A percentile compares a stretch with the other conserved stretches of the same genome.
Evolutionary conservation across 2,797 vertebrate species (phyloP).

Genomic region (Lepilemur septentrionalis): DNA sequence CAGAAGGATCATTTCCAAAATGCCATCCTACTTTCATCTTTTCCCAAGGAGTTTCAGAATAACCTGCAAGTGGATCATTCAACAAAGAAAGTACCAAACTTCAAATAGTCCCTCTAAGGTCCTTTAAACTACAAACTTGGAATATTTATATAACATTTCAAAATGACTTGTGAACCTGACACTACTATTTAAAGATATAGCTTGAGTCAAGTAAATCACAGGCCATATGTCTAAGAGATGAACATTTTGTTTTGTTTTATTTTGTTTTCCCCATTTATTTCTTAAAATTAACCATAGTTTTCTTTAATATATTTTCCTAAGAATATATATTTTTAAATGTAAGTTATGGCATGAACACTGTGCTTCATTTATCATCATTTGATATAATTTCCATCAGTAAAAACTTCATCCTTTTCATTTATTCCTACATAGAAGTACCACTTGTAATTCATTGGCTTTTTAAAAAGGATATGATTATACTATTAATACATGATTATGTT

Average conservation of each 20-base stretch:
- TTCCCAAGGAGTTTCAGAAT: constrained; percentile 37
- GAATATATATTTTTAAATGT: neutral
- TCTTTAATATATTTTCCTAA: neutral
- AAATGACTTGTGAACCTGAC: constrained; percentile 41
- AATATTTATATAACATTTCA: constrained; percentile 67
- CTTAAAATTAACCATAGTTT: neutral
- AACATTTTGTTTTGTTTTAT: neutral
- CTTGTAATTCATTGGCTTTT: neutral
- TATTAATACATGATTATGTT: neutral
- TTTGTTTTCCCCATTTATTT: neutral
- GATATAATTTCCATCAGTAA: neutral
- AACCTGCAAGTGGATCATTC: constrained; percentile 29
- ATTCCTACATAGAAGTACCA: neutral
- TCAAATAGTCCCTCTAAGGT: constrained; percentile 38
- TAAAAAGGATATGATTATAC: neutral
- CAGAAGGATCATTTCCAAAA: constrained; percentile 47
- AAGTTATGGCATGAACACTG: neutral
- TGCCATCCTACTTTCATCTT: neutral
- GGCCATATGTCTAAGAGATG: neutral
- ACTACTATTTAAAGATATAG: constrained; percentile 53
- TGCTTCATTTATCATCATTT: neutral
- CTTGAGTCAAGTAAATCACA: neutral
- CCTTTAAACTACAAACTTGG: constrained; percentile 13
- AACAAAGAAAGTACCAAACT: constrained; percentile 59
- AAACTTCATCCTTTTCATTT: neutral